Evolutionary conservation across 2,113 vertebrate genomes (phyloP), one percentile per base, ranked within the genome.

Genomic region (Chloropsis hardwickii): DNA sequence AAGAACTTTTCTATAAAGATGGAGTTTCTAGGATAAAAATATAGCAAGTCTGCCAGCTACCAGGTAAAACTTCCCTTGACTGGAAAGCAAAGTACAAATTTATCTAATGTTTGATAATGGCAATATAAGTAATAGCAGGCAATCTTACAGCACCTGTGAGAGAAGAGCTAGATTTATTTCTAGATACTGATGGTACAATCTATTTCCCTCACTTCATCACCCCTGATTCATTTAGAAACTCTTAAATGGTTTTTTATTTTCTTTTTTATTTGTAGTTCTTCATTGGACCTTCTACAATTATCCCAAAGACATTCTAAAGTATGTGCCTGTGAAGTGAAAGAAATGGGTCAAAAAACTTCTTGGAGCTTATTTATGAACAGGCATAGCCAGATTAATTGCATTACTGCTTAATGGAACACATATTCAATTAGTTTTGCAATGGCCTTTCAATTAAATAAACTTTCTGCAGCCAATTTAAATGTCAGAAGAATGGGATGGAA

Each of bases 381-480:
- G 29, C 10, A 61, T 51, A 90, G 31, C 6, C 48, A 91, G 40
- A 79, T 92, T 74, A 93, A 92, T 84, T 72, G 14, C 48, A 79
- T 84, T 79, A 60, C 48, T 69, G 25, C 56, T 78, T 94, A 91
- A 94, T 62, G 44, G 39, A 86, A 83, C 91, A 90, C 54, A 88
- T 94, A 90, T 83, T 92, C 24, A 86, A 91, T 90, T 91, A 83
- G 13, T 89, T 95, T 79, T 89, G 12, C 39, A 81, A 67, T 64
- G 20, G 21, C 5, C 40, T 83, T 94, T 92, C 73, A 91, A 64
- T 92, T 87, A 70, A 88, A 24, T 62, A 88, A 90, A 92, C 39
- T 72, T 42, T 90, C 33, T 15, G 42, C 27, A 54, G n/a, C 11
- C 47, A 66, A 82, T 86, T 88, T 74, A 77, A 82, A 39, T 81